These are phyloP conservation scores for Diplolepis rosae DNA, from an alignment of 2,888 invertebrate genomes.

Conservation along the genomic window DNA sequence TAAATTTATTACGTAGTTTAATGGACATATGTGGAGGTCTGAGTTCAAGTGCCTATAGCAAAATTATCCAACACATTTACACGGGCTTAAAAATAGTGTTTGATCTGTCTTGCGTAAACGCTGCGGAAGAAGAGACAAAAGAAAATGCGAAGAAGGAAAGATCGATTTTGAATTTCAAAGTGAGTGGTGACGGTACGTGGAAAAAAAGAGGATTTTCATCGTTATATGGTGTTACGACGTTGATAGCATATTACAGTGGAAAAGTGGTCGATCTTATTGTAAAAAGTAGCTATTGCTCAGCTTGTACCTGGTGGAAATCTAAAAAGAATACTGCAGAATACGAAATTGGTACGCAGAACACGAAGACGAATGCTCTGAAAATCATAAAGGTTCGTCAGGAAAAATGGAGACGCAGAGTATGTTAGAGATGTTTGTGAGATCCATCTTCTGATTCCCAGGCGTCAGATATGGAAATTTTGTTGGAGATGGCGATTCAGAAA, in stretches of 20 bases:
- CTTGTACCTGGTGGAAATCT: slow-evolving; percentile 5
- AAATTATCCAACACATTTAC: slow-evolving; percentile 22
- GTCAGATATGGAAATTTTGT: too few species aligned
- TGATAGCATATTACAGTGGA: slow-evolving; percentile 12
- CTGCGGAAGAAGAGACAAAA: too few species aligned
- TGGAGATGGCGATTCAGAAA: too few species aligned
- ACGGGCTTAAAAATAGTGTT: too few species aligned
- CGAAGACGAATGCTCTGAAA: neutral
- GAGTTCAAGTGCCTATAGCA: slow-evolving; percentile 17
- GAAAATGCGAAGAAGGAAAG: too few species aligned
- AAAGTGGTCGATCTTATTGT: slow-evolving; percentile 4
- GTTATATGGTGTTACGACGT: neutral
- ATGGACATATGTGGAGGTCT: slow-evolving; percentile 31
- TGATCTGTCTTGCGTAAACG: too few species aligned
- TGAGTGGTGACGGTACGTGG: slow-evolving; percentile 25
- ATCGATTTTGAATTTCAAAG: too few species aligned
- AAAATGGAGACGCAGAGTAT: slow-evolving; percentile 11
- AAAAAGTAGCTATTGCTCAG: neutral
- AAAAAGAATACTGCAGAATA: slow-evolving; percentile 6
- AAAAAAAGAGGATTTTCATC: slow-evolving; percentile 5
- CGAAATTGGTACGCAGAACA: neutral
- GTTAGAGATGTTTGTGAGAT: too few species aligned
- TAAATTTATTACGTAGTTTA: neutral
- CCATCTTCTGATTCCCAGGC: too few species aligned
- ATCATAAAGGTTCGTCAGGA: slow-evolving; percentile 10